A percentile compares a stretch with the other conserved stretches of the same genome.
Evolutionary conservation across 1,140 invertebrate genomes (phyloP).

Genomic region (Aphidius ervi): DNA sequence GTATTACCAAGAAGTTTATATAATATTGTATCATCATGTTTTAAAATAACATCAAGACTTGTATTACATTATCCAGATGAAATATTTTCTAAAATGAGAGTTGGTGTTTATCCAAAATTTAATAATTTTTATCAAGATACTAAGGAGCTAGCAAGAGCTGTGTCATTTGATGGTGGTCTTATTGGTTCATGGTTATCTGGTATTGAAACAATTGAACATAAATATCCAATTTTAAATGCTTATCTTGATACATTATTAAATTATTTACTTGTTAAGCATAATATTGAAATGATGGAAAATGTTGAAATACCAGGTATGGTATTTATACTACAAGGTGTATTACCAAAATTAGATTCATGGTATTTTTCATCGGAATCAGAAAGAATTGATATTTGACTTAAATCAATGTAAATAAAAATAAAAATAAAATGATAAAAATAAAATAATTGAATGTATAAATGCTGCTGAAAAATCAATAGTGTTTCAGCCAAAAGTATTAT

Average conservation of each 20-base stretch:
- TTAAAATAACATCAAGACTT: slow-evolving; percentile 61
- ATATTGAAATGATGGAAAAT: slow-evolving; percentile 55
- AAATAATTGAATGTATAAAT: no score
- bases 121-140: slow-evolving; percentile 47
- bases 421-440: no score
- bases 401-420: no score
- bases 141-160: slow-evolving; percentile 43
- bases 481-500: slow-evolving; percentile 43
- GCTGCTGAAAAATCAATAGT: slow-evolving; percentile 33
- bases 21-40: slow-evolving; percentile 57
- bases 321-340: slow-evolving; percentile 62
- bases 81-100: slow-evolving; percentile 55
- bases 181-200: slow-evolving; percentile 49
- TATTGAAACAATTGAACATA: slow-evolving; percentile 48
- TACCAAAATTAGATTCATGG: slow-evolving; percentile 65
- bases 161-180: slow-evolving; percentile 48
- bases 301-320: slow-evolving; percentile 64
- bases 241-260: slow-evolving; percentile 47
- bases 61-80: slow-evolving; percentile 61
- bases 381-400: slow-evolving; percentile 54
- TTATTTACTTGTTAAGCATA: slow-evolving; percentile 45
- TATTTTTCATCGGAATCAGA: slow-evolving; percentile 55
- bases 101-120: slow-evolving; percentile 47
- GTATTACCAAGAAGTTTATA: slow-evolving; percentile 50
- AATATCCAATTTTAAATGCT: slow-evolving; percentile 46